Percentiles rank a stretch among this genome's conserved stretches.
Conservation (phyloP, 2,113 vertebrate genomes). For the Nothobranchius kuhntae region DNA sequence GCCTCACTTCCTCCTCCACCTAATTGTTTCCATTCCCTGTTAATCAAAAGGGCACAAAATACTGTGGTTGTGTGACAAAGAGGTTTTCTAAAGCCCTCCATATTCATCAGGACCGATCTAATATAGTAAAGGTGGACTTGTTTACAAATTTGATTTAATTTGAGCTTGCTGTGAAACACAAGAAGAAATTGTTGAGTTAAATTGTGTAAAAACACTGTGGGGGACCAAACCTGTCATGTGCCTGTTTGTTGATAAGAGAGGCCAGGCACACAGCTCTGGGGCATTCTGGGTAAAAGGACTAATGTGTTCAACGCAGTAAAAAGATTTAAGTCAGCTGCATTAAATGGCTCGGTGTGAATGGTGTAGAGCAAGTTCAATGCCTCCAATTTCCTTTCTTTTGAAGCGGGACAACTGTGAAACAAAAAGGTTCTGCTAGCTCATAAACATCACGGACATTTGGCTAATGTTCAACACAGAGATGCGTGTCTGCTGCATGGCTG, state of each 20-base stretch:
- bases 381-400: constrained; percentile 23
- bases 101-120: constrained; percentile 63
- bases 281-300: constrained; percentile 43
- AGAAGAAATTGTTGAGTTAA: constrained; percentile 31
- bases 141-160: constrained; percentile 49
- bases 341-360: constrained; percentile 14
- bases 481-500: constrained; percentile 15
- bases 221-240: constrained; percentile 26
- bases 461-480: constrained; percentile 13
- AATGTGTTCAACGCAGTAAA: constrained; percentile 26
- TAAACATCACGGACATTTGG: constrained; percentile 22
- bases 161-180: constrained; percentile 33
- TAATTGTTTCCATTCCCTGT: constrained; percentile 75
- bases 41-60: constrained; percentile 77
- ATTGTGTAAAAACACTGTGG: constrained; percentile 20
- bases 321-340: constrained; percentile 47
- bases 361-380: constrained; percentile 10
- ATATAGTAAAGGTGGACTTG: constrained; percentile 38
- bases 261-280: constrained; percentile 26
- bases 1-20: constrained; percentile 51
- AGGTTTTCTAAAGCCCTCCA: constrained; percentile 53
- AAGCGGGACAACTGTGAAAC: constrained; percentile 18
- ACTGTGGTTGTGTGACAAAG: constrained; percentile 61
- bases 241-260: constrained; percentile 13
- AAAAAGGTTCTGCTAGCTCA: constrained; percentile 14